A percentile compares a stretch with the other conserved stretches of the same genome.
These are phyloP conservation scores for Agelas oroides DNA, from an alignment of 37 sponge, comb jelly and placozoan genomes.

Conservation along the genomic window DNA sequence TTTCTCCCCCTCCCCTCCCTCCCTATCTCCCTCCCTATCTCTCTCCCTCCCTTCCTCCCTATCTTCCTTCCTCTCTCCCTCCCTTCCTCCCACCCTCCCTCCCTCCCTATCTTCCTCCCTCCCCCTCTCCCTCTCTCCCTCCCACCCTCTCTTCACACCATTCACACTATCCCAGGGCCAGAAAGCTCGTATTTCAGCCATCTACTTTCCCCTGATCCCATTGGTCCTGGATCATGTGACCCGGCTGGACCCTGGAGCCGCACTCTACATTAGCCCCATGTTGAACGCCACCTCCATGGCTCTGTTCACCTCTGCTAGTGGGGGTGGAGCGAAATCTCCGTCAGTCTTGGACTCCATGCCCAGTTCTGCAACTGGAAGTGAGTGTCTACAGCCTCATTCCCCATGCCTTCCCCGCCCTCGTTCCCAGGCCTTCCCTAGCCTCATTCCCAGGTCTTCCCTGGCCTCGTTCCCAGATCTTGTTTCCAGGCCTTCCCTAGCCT, in stretches of 20 bases:
- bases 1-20: too few species aligned
- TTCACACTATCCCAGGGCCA: slow-evolving; percentile 33
- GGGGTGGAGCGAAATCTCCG: slow-evolving; percentile 1
- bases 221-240: slow-evolving; percentile 72
- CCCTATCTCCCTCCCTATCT: too few species aligned
- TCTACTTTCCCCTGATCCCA: slow-evolving; percentile 89
- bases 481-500: too few species aligned
- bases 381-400: not conserved
- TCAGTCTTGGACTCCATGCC: not conserved
- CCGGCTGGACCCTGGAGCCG: slow-evolving; percentile 63
- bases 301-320: not conserved
- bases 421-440: not conserved
- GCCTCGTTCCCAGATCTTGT: too few species aligned
- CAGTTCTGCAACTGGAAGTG: slow-evolving; percentile 13
- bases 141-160: too few species aligned
- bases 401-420: not conserved
- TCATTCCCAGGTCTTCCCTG: not conserved
- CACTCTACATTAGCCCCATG: slow-evolving; percentile 49
- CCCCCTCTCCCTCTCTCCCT: too few species aligned
- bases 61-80: too few species aligned
- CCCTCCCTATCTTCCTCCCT: too few species aligned
- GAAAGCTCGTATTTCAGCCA: slow-evolving; percentile 71
- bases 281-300: slow-evolving; percentile 50
- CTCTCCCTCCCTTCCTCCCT: too few species aligned
- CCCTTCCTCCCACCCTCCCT: too few species aligned